Evolutionary conservation across 1,140 invertebrate species (phyloP).

Genomic region (Pogonus chalceus): DNA sequence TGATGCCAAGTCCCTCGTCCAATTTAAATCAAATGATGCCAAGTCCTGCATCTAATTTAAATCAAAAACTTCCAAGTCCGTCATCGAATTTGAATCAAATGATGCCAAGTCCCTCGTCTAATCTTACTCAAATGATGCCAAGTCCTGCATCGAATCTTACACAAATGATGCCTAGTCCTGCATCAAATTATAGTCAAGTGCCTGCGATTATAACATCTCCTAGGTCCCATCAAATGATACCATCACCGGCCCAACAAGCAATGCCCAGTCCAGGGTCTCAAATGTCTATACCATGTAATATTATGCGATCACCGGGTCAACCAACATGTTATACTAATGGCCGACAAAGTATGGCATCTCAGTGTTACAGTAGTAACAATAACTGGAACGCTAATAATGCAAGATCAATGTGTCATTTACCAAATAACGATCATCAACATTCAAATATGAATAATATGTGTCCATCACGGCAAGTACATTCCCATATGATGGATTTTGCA

Average conservation of each 20-base stretch:
- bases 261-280: background rate
- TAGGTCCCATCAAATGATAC: background rate
- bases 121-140: constrained; percentile 19
- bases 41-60: constrained; percentile 15
- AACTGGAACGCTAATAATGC: background rate
- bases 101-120: constrained; percentile 18
- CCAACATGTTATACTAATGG: constrained; percentile 22
- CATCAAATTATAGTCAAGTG: constrained; percentile 10
- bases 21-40: constrained; percentile 28
- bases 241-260: background rate
- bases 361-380: too few relatives aligned
- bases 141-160: constrained; percentile 15
- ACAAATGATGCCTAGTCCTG: constrained; percentile 14
- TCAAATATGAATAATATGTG: constrained; percentile 28
- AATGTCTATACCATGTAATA: background rate
- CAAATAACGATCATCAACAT: constrained; percentile 11
- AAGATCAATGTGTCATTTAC: background rate
- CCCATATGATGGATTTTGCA: background rate
- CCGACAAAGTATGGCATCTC: constrained; percentile 4
- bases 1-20: constrained; percentile 15
- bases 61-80: constrained; percentile 14
- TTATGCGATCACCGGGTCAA: constrained; percentile 11
- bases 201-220: background rate
- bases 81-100: constrained; percentile 4
- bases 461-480: constrained; percentile 13